Conservation (phyloP, 2,113 vertebrate genomes). For the Rhombomys opimus region DNA sequence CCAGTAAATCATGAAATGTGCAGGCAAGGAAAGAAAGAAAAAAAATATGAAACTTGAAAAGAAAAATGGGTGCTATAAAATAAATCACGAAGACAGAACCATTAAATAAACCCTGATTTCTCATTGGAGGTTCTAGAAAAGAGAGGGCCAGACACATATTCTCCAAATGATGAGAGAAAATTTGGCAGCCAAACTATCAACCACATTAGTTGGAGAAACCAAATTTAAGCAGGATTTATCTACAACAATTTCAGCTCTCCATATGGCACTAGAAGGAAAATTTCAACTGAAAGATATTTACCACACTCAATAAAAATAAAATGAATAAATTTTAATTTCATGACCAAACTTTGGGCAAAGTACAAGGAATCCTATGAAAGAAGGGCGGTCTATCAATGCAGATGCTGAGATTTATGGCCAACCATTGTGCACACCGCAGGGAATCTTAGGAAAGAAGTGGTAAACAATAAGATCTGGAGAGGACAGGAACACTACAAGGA, state of each 20-base stretch:
- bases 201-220: neutral
- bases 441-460: too few relatives aligned
- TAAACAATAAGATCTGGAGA: too few relatives aligned
- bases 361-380: too few relatives aligned
- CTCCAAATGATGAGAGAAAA: neutral
- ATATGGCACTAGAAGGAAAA: neutral
- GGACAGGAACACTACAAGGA: too few relatives aligned
- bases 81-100: neutral
- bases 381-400: too few relatives aligned
- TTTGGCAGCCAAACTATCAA: neutral
- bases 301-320: too few relatives aligned
- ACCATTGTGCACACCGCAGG: too few relatives aligned
- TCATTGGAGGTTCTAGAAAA: neutral
- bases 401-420: too few relatives aligned
- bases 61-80: neutral
- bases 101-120: neutral
- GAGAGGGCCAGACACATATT: neutral
- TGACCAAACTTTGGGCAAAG: too few relatives aligned
- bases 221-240: neutral
- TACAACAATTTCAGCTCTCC: neutral
- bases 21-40: neutral
- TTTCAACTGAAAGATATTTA: neutral
- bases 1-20: too few relatives aligned
- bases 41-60: neutral
- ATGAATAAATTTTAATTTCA: too few relatives aligned